phyloP scores from a whole-genome alignment of 2,113 vertebrate genomes.

The Lophura nycthemera region DNA sequence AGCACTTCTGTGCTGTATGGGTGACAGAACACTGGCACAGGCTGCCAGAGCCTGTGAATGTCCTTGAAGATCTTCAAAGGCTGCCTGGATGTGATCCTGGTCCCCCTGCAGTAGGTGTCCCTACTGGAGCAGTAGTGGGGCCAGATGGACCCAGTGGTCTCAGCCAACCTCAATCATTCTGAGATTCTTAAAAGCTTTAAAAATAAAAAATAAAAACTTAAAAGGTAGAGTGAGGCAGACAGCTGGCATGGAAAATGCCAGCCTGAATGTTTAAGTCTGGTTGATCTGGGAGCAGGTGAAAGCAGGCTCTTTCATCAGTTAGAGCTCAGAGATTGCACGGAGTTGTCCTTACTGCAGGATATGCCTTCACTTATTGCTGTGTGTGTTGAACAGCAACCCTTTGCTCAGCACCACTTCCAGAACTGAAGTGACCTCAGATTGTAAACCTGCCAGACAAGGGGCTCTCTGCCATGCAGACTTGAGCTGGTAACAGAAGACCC shows the following conservation, averaged over 20 bases:
- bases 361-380: background rate
- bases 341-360: background rate
- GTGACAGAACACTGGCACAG: background rate
- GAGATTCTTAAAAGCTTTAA: background rate
- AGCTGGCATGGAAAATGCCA: background rate
- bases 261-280: background rate
- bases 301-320: background rate
- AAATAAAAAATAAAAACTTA: background rate
- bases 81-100: background rate
- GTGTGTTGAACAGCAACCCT: background rate
- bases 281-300: background rate
- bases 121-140: background rate
- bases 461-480: background rate
- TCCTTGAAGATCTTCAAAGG: background rate
- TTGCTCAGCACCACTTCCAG: background rate
- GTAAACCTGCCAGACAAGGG: accelerated
- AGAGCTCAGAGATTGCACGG: background rate
- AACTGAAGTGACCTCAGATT: background rate
- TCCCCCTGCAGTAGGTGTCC: background rate
- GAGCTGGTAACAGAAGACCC: background rate
- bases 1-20: too few species aligned
- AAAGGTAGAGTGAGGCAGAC: background rate
- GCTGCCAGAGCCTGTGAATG: background rate
- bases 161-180: background rate
- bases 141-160: background rate